A percentile compares a stretch with the other conserved stretches of the same genome.
phyloP scores from a whole-genome alignment of 2,888 invertebrate species.

The Melanostoma scalare region DNA sequence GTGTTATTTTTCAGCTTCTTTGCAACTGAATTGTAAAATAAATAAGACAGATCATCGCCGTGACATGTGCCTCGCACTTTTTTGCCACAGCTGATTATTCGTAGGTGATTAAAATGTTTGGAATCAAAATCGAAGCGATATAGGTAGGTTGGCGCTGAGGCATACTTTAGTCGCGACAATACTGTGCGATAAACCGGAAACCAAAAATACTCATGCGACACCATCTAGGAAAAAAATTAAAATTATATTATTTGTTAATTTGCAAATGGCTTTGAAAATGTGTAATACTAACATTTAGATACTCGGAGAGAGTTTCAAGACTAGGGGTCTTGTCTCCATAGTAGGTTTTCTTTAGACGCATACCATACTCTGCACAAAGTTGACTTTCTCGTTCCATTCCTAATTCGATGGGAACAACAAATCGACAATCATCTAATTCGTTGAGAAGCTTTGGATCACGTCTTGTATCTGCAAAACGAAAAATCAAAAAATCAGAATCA shows the following conservation, averaged over 20 bases:
- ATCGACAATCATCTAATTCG: slow-evolving; percentile 79
- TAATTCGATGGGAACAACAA: slow-evolving; percentile 80
- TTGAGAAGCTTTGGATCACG: slow-evolving; percentile 79
- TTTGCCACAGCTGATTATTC: slow-evolving; percentile 80
- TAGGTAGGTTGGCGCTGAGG: slow-evolving; percentile 80
- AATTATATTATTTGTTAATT: neutral
- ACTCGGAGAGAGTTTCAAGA: slow-evolving; percentile 80
- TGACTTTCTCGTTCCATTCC: slow-evolving; percentile 79
- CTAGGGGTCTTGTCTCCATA: slow-evolving; percentile 80
- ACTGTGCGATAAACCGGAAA: slow-evolving; percentile 81
- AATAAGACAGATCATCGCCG: slow-evolving; percentile 81
- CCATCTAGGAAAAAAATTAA: slow-evolving; percentile 76
- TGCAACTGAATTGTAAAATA: slow-evolving; percentile 80
- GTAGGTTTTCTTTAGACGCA: slow-evolving; percentile 77
- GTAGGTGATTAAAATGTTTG: slow-evolving; percentile 81
- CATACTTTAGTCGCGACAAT: slow-evolving; percentile 78
- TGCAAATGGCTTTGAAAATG: neutral
- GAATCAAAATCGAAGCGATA: slow-evolving; percentile 82
- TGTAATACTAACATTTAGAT: slow-evolving; percentile 77
- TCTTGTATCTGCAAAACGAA: slow-evolving; percentile 76
- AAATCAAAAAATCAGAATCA: neutral
- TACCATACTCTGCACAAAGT: slow-evolving; percentile 78
- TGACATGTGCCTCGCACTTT: slow-evolving; percentile 81
- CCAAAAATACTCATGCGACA: slow-evolving; percentile 81
- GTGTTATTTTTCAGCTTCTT: slow-evolving; percentile 78